Base-by-base conservation (phyloP, 2,888 invertebrate species). In the Agrotis ipsilon region DNA sequence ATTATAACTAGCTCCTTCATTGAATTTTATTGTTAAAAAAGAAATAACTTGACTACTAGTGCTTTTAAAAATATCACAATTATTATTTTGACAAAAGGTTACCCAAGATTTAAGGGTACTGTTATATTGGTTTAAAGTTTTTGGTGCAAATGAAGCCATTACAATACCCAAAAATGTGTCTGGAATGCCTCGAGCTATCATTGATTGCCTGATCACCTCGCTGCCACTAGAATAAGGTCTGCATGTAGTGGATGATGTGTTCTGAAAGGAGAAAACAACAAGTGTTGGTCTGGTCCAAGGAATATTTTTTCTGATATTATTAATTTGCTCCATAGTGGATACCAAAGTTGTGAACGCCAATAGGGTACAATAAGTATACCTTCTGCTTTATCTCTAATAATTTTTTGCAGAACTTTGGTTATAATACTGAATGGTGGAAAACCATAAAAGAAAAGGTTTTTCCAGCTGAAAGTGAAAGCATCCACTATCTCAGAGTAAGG, bases 281-380 rank as follows among this genome's bases (percentile, higher is more conserved):
- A 24, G 13, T 72, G 0, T 77, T 63, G 73, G n/a, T 82, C 48
- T 72, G 84, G 82, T 4, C 52, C 49, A 60, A 84, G 81, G 59
- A 49, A 72, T 16, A 74, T 4, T 24, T 57, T 51, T 63, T 82
- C 58, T 18, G 83, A 82, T n/a, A 64, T 51, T 39, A 78, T n/a
- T 13, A 85, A 54, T 5, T 19, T 76, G 1, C 32, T 32, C 32
- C 32, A 16, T 14, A 83, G 2, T 1, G 84, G 84, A 46, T 58
- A 85, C 83, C 84, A 86, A 1, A 84, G 81, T 55, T 86, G 83
- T 2, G 78, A 59, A 11, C 78, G 76, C 84, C 85, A 84, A n/a
- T 54, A 55, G 1, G 84, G 84, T 21, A 81, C 59, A 5, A 85
- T 76, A 16, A 87, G 9, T 39, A 86, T 84, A 7, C 85, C 84